Percentiles rank a stretch among this genome's conserved stretches.
Evolutionary conservation across 2,113 vertebrate species (phyloP).

Genomic region (Burhinus oedicnemus): DNA sequence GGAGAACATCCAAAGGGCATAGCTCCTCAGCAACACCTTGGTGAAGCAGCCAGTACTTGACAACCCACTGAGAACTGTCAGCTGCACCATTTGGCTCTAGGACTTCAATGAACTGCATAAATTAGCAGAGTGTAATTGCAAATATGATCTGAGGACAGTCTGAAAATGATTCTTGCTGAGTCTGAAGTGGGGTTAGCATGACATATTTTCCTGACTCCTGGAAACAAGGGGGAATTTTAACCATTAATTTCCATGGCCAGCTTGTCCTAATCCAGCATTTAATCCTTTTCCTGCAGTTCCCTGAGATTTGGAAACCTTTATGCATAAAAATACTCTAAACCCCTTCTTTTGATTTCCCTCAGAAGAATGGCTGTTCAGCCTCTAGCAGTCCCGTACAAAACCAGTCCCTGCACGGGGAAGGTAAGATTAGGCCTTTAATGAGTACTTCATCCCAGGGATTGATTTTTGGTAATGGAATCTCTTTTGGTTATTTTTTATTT

Average conservation of each 20-base stretch:
- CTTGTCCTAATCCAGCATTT: not conserved
- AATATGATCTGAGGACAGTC: not conserved
- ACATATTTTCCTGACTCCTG: conserved; percentile 1
- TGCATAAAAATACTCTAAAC: not conserved
- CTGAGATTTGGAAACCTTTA: not conserved
- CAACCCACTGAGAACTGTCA: conserved; percentile 13
- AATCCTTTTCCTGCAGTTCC: not conserved
- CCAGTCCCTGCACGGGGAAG: not conserved
- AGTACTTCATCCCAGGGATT: conserved; percentile 23
- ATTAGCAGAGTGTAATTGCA: conserved; percentile 32
- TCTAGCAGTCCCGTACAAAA: not conserved
- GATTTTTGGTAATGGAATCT: conserved; percentile 46
- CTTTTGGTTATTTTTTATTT: conserved; percentile 71
- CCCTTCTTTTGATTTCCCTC: not conserved
- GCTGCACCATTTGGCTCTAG: conserved; percentile 14
- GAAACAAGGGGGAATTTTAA: not conserved
- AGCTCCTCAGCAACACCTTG: not conserved
- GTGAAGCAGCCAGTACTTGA: not conserved
- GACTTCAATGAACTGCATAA: not conserved
- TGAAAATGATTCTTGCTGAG: conserved; percentile 22
- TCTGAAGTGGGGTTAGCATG: not conserved
- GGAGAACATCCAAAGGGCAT: not conserved
- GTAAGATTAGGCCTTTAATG: conserved; percentile 7
- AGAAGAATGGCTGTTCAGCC: not conserved
- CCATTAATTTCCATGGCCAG: not conserved